These are phyloP conservation scores for Pantala flavescens DNA, from an alignment of 1,140 invertebrate genomes.

Conservation along the genomic window DNA sequence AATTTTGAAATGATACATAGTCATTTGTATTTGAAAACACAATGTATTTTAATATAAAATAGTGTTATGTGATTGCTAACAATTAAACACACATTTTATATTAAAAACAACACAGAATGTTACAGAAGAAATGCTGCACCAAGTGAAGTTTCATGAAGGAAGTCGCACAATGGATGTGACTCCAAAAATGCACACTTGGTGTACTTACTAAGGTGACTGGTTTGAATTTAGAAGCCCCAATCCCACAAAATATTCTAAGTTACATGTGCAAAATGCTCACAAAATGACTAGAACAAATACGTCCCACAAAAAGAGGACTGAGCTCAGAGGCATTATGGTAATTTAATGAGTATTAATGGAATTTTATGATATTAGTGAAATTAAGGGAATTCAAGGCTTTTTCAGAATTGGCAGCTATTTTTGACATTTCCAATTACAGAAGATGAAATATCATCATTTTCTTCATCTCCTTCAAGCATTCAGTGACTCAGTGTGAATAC, in stretches of 20 bases:
- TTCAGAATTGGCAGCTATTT: not conserved
- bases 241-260: not conserved
- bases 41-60: constrained; percentile 6
- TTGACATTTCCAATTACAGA: not conserved
- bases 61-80: constrained; percentile 1
- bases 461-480: not conserved
- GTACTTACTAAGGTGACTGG: not conserved
- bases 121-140: constrained; percentile 7
- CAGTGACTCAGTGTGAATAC: not conserved
- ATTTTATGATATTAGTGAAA: not conserved
- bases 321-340: not conserved
- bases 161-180: not conserved
- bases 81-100: constrained; percentile 10
- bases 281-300: constrained; percentile 1
- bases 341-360: not conserved
- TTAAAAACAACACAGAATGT: constrained; percentile 14
- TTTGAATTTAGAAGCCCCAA: not conserved
- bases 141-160: not conserved
- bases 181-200: not conserved
- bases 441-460: not conserved
- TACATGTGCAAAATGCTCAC: not conserved
- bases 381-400: not conserved
- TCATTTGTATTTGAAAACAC: constrained; percentile 1
- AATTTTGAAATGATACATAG: too few species aligned
- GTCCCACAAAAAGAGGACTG: not conserved